phyloP scores from a whole-genome alignment of 1,140 invertebrate species.

The Mesaphorura yosii region DNA sequence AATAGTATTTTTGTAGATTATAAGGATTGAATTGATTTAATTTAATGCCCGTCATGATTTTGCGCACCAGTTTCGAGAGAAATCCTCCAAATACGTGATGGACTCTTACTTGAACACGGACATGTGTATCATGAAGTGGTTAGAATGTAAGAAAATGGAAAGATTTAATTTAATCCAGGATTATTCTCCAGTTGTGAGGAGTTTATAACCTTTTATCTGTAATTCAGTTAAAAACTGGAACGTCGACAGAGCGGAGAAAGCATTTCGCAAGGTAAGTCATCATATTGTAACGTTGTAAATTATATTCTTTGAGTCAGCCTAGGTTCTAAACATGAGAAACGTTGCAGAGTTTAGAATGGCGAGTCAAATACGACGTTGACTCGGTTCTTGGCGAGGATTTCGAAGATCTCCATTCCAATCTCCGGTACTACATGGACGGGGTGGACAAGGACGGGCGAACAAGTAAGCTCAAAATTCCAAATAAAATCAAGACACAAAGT shows the following conservation, averaged over 20 bases:
- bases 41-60: too few species aligned
- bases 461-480: background rate
- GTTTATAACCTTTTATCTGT: background rate
- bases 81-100: background rate
- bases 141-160: background rate
- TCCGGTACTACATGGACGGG: constrained; percentile 1
- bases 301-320: too few species aligned
- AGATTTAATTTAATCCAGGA: background rate
- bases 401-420: constrained; percentile 1
- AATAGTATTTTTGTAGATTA: background rate
- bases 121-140: background rate
- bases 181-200: too few species aligned
- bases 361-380: background rate
- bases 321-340: too few species aligned
- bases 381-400: constrained; percentile 1
- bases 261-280: constrained; percentile 1
- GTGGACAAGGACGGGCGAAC: constrained; percentile 1
- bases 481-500: background rate
- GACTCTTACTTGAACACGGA: background rate
- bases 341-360: constrained; percentile 4
- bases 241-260: constrained; percentile 7
- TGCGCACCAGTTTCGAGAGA: background rate
- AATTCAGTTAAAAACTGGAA: constrained; percentile 8
- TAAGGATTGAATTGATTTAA: background rate
- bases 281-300: too few species aligned